phyloP scores from a whole-genome alignment of 2,113 vertebrate genomes.

The Trochalopteron elliotii region DNA sequence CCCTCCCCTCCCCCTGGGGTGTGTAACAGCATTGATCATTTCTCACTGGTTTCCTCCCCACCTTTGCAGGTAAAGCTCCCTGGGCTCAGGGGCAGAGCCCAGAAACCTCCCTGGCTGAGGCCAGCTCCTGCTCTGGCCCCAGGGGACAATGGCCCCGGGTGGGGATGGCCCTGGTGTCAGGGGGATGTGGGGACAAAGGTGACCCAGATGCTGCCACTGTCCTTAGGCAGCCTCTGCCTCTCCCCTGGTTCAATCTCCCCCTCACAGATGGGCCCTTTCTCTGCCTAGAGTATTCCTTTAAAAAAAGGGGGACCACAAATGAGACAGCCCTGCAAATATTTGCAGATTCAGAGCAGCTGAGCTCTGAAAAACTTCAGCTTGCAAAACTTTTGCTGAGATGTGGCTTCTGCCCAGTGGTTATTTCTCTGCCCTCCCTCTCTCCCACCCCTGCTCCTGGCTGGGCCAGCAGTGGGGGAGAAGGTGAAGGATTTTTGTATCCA shows the following conservation, averaged over 20 bases:
- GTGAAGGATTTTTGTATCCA: not conserved
- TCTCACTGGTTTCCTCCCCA: fast-evolving
- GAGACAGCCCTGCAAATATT: not conserved
- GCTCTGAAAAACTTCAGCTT: not conserved
- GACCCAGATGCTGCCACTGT: fast-evolving
- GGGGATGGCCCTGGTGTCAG: fast-evolving
- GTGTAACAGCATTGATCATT: not conserved
- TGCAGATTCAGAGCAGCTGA: not conserved
- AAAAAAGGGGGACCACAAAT: not conserved
- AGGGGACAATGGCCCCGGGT: fast-evolving
- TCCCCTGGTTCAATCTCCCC: not conserved
- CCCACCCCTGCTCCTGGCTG: not conserved
- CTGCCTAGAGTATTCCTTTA: not conserved
- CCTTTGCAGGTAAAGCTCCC: fast-evolving
- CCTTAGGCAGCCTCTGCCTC: not conserved
- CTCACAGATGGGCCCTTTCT: not conserved
- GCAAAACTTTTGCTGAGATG: not conserved
- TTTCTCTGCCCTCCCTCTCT: not conserved
- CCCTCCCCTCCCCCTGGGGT: not conserved
- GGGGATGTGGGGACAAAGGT: not conserved
- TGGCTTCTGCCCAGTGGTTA: not conserved
- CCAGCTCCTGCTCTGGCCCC: not conserved
- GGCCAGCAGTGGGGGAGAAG: not conserved
- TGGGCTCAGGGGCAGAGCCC: not conserved
- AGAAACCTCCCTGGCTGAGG: not conserved